Conservation (phyloP, 2,113 vertebrate genomes). For the Cynoglossus semilaevis region DNA sequence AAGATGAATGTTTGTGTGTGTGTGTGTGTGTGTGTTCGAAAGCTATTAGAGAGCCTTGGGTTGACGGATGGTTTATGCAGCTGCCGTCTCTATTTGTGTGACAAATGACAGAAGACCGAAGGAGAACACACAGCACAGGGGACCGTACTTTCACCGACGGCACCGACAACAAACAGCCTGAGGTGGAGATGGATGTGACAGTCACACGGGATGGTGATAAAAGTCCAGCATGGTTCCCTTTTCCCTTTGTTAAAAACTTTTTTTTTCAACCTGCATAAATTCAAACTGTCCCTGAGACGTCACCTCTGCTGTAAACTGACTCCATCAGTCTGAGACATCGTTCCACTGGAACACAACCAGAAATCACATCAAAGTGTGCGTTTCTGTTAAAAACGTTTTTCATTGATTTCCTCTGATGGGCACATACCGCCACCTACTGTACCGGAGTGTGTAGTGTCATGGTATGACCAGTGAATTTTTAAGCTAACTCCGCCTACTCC, state of each 20-base stretch:
- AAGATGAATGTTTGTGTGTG: constrained; percentile 7
- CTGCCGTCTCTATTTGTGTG: constrained; percentile 33
- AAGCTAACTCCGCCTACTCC: too few species aligned
- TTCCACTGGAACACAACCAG: too few species aligned
- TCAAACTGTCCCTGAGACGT: too few species aligned
- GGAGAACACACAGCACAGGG: constrained; percentile 19
- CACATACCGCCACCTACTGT: too few species aligned
- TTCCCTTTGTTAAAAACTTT: background rate
- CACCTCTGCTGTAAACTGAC: too few species aligned
- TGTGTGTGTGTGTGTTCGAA: background rate
- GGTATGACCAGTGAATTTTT: too few species aligned
- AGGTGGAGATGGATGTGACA: constrained; percentile 6
- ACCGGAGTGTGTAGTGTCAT: too few species aligned
- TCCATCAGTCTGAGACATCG: too few species aligned
- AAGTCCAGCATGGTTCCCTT: background rate
- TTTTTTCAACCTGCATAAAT: too few species aligned
- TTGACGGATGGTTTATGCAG: constrained; percentile 40
- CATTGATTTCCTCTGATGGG: too few species aligned
- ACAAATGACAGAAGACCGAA: constrained; percentile 36
- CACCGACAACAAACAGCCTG: background rate
- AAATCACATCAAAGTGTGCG: too few species aligned
- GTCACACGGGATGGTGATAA: constrained; percentile 4
- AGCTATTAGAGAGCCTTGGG: constrained; percentile 4
- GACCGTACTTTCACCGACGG: constrained; percentile 19
- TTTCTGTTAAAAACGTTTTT: too few species aligned